Evolutionary conservation across 2,113 vertebrate genomes (phyloP).

Genomic region (Zonotrichia leucophrys): DNA sequence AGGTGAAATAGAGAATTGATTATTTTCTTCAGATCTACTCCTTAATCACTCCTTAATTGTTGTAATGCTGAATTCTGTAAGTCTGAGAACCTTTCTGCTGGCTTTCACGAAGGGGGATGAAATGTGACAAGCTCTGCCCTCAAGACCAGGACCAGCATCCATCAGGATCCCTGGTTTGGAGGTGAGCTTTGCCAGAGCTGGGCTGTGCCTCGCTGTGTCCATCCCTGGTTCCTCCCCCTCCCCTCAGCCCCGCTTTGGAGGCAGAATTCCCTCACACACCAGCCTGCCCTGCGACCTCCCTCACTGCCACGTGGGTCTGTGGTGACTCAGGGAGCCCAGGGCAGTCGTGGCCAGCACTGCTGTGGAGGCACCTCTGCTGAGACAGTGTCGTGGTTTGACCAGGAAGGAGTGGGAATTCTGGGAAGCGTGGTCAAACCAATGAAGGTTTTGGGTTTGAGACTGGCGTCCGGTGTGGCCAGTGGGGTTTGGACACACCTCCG

Average conservation of each 20-base stretch:
- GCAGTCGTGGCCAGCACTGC: neutral
- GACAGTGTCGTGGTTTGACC: too few relatives aligned
- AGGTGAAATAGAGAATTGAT: neutral
- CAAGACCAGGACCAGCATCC: neutral
- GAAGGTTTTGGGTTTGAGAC: too few relatives aligned
- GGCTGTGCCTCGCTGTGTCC: neutral
- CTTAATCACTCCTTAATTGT: neutral
- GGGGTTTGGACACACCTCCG: too few relatives aligned
- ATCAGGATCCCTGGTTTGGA: neutral
- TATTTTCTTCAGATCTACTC: neutral
- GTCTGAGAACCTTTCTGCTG: neutral
- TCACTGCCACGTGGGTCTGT: rapidly evolving
- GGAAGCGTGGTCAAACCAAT: too few relatives aligned
- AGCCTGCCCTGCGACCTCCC: neutral
- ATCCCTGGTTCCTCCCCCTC: neutral
- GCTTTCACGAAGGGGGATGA: rapidly evolving
- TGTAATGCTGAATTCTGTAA: neutral
- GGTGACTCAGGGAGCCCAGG: neutral
- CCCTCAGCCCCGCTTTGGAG: neutral
- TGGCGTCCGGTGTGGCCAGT: too few relatives aligned
- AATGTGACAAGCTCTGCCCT: neutral
- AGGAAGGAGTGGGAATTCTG: too few relatives aligned
- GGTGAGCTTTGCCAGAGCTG: neutral
- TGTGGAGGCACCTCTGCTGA: neutral
- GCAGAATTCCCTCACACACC: neutral